Evolutionary conservation across 2,113 vertebrate species (phyloP), one percentile per base, ranked within the genome.

Genomic region (Microcebus lehilahytsara): DNA sequence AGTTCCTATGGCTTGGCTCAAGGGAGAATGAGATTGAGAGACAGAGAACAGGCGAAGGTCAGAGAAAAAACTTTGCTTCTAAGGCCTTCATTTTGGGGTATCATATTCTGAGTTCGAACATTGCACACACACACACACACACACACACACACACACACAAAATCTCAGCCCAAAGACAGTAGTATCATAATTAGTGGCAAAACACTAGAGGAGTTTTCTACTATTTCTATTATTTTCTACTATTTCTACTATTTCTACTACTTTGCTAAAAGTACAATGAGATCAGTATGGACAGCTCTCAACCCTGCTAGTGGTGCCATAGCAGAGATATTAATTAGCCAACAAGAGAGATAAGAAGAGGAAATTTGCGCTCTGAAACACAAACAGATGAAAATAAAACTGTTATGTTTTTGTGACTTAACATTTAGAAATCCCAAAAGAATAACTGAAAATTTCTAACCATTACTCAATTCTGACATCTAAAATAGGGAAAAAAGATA

Each of bases 401-500:
- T 42, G 5, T 71, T 79, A 60, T 74, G 56, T 89, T 37, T 95
- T 58, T 42, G 46, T 74, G 71, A 93, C 25, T 85, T 58, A 84
- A 51, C 79, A 69, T 83, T 89, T 83, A 87, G 74, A 95, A 97
- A 89, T 16, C 27, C 79, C 74, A 12, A 42, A 94, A 71, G 51
- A 85, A 94, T 64, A 79, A 30, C 10, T 78, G 23, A 67, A 85
- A 49, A 12, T 22, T 94, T 74, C 37, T 66, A 92, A 42, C 1
- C 25, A 10, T 96, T 67, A 46, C 60, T 79, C 34, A 86, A 60
- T 64, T 83, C 30, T 7, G 46, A 6, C 56, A 58, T 77, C 49
- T 94, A 25, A 94, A 90, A 87, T 34, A 60, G n/a, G 66, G 58
- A 34, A 27, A 27, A 62, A 46, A 83, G 30, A 51, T 42, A 62